Conservation (phyloP, 1,140 invertebrate genomes). For the Drosophila parvula region DNA sequence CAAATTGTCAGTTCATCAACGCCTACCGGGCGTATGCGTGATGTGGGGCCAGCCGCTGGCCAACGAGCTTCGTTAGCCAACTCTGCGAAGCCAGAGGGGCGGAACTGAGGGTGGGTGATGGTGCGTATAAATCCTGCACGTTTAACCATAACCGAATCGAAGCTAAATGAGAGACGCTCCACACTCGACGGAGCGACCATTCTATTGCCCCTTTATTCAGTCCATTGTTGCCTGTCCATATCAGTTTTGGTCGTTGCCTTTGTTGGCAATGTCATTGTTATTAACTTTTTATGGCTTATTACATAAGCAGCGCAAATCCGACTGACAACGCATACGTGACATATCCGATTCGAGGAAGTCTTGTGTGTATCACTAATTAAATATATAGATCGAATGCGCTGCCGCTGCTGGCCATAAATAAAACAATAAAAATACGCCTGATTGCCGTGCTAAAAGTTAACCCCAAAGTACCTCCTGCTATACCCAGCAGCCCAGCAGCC, state of each 20-base stretch:
- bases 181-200: background rate
- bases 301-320: slow-evolving; percentile 75
- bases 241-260: slow-evolving; percentile 49
- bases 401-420: slow-evolving; percentile 29
- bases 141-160: slow-evolving; percentile 76
- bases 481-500: background rate
- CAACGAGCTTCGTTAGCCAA: slow-evolving; percentile 64
- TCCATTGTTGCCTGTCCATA: slow-evolving; percentile 43
- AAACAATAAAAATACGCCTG: slow-evolving; percentile 43
- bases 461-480: slow-evolving; percentile 4
- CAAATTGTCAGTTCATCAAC: slow-evolving; percentile 83
- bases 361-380: slow-evolving; percentile 64
- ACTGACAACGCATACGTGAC: slow-evolving; percentile 70
- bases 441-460: slow-evolving; percentile 36
- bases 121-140: slow-evolving; percentile 74
- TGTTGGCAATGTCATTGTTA: slow-evolving; percentile 74
- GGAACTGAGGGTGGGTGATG: background rate
- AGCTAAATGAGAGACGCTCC: slow-evolving; percentile 22
- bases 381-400: slow-evolving; percentile 46
- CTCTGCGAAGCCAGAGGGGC: slow-evolving; percentile 1
- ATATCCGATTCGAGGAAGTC: slow-evolving; percentile 12
- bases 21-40: slow-evolving; percentile 75
- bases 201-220: slow-evolving; percentile 9
- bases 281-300: slow-evolving; percentile 82
- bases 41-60: slow-evolving; percentile 47